A percentile compares a stretch with the other conserved stretches of the same genome.
Evolutionary conservation across 2,888 invertebrate genomes (phyloP).

Genomic region (Coelogynopora nodosa): DNA sequence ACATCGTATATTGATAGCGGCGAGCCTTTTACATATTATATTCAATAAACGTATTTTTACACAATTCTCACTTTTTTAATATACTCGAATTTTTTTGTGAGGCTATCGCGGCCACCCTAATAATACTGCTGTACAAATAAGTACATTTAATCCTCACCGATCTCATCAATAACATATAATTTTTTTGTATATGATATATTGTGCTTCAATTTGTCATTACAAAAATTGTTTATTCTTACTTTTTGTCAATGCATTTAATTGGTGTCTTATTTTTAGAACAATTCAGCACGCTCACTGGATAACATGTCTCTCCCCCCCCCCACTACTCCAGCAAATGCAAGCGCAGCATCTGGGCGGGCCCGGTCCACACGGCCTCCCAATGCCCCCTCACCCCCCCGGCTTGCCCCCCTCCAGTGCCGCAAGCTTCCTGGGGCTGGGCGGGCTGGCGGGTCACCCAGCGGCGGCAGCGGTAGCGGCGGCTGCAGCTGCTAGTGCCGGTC

Average conservation of each 20-base stretch:
- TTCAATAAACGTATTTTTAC: no score
- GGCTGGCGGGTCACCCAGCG: constrained; percentile 36
- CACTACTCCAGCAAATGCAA: constrained; percentile 44
- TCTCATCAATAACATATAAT: no score
- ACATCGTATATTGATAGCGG: no score
- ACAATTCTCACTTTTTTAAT: no score
- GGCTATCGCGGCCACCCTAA: no score
- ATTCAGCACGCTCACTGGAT: neutral
- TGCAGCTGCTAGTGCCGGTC: constrained; percentile 42
- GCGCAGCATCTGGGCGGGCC: constrained; percentile 36
- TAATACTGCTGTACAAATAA: no score
- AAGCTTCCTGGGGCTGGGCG: constrained; percentile 38
- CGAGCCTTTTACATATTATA: no score
- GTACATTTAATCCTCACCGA: no score
- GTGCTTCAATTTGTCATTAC: no score
- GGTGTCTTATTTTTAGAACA: no score
- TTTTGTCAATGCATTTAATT: constrained; percentile 14
- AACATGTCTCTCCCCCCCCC: neutral
- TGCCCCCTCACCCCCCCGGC: constrained; percentile 59
- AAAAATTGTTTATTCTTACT: neutral
- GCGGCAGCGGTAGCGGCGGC: constrained; percentile 44
- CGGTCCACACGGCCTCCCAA: constrained; percentile 50
- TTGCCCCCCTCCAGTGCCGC: constrained; percentile 53
- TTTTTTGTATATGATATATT: no score
- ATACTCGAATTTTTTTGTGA: no score